Evolutionary conservation across 2,888 invertebrate genomes (phyloP).

Genomic region (Diplolepis rosae): DNA sequence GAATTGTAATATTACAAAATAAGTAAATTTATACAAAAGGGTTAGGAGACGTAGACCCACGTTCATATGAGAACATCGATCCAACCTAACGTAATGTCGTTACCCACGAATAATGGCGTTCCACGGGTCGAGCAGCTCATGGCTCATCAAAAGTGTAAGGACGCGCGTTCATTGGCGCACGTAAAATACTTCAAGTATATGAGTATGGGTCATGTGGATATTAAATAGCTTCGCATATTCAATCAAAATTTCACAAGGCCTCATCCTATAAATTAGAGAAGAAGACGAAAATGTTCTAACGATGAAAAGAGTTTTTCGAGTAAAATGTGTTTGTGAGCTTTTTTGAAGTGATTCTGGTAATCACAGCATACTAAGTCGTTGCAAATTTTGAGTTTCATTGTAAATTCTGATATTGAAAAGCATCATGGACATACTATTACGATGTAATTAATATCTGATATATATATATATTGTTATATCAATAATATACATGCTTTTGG

Average conservation of each 20-base stretch:
- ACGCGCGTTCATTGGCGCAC: neutral
- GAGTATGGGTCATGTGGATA: neutral
- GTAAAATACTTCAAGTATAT: neutral
- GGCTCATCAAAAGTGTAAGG: neutral
- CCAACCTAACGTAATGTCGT: neutral
- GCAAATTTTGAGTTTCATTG: too few species aligned
- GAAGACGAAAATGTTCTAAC: neutral
- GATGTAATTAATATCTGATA: too few species aligned
- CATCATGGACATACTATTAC: too few species aligned
- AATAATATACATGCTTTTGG: too few species aligned
- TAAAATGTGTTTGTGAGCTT: neutral
- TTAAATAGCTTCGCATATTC: neutral
- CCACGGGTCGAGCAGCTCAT: neutral
- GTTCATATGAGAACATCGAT: neutral
- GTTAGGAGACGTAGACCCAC: too few species aligned
- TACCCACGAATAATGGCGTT: neutral
- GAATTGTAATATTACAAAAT: too few species aligned
- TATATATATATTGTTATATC: too few species aligned
- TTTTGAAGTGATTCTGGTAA: slow-evolving; percentile 11
- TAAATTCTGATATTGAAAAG: too few species aligned
- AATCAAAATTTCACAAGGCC: neutral
- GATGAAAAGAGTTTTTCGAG: neutral
- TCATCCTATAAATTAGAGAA: neutral
- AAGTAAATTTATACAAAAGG: too few species aligned
- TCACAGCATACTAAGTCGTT: too few species aligned